phyloP scores from a whole-genome alignment of 2,113 vertebrate species.

The Ceratotherium simum region DNA sequence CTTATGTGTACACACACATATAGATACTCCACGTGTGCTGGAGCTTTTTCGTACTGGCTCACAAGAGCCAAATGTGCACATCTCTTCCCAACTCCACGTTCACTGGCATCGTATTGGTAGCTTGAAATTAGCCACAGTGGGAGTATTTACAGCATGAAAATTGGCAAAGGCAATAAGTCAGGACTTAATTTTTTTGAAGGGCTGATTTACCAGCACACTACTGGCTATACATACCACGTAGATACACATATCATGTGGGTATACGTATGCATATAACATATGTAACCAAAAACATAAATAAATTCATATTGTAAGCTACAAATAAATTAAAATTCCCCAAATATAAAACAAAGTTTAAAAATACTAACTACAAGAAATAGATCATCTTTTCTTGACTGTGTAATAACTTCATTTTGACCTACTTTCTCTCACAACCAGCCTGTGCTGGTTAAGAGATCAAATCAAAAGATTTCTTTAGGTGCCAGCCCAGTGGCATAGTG shows the following conservation, averaged over 20 bases:
- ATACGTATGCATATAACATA: neutral
- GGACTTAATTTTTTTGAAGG: neutral
- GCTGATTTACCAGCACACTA: neutral
- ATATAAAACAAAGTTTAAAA: conserved; percentile 18
- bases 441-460: conserved; percentile 42
- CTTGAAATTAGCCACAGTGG: neutral
- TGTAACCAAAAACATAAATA: neutral
- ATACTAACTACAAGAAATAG: neutral
- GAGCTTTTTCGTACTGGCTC: neutral
- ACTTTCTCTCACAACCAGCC: neutral
- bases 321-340: neutral
- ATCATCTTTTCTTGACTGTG: neutral
- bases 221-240: neutral
- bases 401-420: conserved; percentile 15
- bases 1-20: neutral
- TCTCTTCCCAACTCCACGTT: neutral
- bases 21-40: neutral
- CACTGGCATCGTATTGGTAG: neutral
- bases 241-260: neutral
- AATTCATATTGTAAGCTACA: neutral
- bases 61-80: neutral
- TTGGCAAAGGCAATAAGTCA: neutral
- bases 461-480: neutral
- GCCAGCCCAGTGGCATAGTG: no score
- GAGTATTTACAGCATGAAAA: neutral